phyloP scores from a whole-genome alignment of 2,797 vertebrate species.

The Crenichthys baileyi region DNA sequence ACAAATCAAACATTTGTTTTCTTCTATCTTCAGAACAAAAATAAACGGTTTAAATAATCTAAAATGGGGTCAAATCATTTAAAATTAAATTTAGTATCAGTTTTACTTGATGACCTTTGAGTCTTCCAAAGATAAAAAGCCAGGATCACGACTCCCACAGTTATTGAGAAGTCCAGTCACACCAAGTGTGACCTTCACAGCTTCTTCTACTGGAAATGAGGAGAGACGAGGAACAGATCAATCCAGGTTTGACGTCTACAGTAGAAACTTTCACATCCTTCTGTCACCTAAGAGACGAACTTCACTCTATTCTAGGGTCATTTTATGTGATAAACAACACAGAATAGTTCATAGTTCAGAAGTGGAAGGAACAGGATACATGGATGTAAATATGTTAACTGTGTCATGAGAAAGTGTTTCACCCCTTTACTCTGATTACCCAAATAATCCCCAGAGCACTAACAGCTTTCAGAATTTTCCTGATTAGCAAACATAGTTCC shows the following conservation, averaged over 20 bases:
- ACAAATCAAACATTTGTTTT: background rate
- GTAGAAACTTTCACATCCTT: background rate
- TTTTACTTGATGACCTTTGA: background rate
- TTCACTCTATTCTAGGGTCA: background rate
- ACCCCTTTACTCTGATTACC: background rate
- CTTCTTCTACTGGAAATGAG: background rate
- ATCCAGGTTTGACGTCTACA: background rate
- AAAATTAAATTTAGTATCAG: background rate
- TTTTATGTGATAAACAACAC: background rate
- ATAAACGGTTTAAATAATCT: background rate
- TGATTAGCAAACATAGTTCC: background rate
- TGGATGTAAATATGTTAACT: background rate
- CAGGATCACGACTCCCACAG: background rate
- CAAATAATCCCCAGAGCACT: background rate
- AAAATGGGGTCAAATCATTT: background rate
- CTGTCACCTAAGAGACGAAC: background rate
- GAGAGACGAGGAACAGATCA: background rate
- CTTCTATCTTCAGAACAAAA: background rate
- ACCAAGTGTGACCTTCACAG: background rate
- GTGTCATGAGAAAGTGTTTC: background rate
- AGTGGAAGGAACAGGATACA: too few species aligned
- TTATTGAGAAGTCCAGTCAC: background rate
- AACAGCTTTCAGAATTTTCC: background rate
- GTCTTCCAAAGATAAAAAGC: background rate
- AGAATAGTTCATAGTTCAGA: background rate